A percentile compares a stretch with the other conserved stretches of the same genome.
phyloP scores from a whole-genome alignment of 2,888 invertebrate species.

The Temnothorax unifasciatus region DNA sequence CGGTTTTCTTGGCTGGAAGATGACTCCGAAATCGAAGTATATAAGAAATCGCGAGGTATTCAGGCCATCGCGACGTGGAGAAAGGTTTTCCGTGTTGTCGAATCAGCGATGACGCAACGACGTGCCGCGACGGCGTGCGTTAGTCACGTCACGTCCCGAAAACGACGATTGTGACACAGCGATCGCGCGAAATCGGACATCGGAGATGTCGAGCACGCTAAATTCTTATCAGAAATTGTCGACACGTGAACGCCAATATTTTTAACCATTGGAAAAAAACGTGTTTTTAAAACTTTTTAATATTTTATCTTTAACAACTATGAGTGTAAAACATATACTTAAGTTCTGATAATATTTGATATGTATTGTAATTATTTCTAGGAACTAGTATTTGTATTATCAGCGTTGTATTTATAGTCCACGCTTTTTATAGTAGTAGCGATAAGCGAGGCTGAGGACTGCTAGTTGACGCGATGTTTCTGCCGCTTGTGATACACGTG shows the following conservation, averaged over 20 bases:
- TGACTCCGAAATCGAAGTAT: slow-evolving; percentile 47
- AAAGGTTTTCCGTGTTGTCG: slow-evolving; percentile 80
- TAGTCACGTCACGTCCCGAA: slow-evolving; percentile 72
- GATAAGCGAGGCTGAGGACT: slow-evolving; percentile 26
- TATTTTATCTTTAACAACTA: background rate
- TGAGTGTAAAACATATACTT: background rate
- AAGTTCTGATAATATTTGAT: slow-evolving; percentile 26
- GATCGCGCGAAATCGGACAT: slow-evolving; percentile 50
- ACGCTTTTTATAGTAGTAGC: slow-evolving; percentile 2
- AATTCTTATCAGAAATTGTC: slow-evolving; percentile 15
- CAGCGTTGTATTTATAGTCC: slow-evolving; percentile 30
- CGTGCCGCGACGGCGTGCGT: slow-evolving; percentile 49
- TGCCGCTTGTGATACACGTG: background rate
- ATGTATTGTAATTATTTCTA: too few species aligned
- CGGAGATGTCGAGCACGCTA: slow-evolving; percentile 19
- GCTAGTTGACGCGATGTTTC: slow-evolving; percentile 15
- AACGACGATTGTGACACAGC: slow-evolving; percentile 72
- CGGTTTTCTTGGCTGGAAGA: slow-evolving; percentile 47
- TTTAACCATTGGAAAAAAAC: background rate
- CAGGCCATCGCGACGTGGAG: slow-evolving; percentile 68
- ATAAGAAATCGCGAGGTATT: slow-evolving; percentile 60
- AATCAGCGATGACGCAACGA: slow-evolving; percentile 76
- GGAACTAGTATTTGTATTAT: slow-evolving; percentile 12
- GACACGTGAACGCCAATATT: background rate
- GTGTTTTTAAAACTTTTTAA: background rate